A percentile compares a stretch with the other conserved stretches of the same genome.
These are phyloP conservation scores for Lepus americanus DNA, from an alignment of 2,113 vertebrate species.

Conservation along the genomic window DNA sequence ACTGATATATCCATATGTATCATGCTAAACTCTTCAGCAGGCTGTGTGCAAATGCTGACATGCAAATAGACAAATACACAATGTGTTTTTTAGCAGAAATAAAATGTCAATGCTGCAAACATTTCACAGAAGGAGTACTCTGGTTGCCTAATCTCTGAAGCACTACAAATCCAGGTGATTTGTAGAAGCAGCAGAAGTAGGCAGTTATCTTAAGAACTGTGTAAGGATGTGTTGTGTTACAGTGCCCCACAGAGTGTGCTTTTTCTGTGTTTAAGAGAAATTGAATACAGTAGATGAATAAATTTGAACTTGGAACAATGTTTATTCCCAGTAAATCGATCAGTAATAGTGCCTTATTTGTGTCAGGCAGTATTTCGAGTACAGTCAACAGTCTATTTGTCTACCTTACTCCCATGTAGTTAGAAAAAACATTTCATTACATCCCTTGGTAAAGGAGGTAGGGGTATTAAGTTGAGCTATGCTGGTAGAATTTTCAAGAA, in stretches of 20 bases:
- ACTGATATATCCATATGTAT: constrained; percentile 65
- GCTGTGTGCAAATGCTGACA: constrained; percentile 83
- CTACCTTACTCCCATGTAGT: neutral
- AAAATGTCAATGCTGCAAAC: constrained; percentile 67
- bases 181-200: neutral
- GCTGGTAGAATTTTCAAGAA: neutral
- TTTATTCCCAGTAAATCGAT: constrained; percentile 22
- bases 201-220: neutral
- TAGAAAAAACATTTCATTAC: neutral
- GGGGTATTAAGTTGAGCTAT: neutral
- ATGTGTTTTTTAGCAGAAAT: constrained; percentile 76
- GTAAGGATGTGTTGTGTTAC: neutral
- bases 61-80: constrained; percentile 84
- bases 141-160: constrained; percentile 62
- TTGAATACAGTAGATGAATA: constrained; percentile 66
- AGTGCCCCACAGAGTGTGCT: neutral
- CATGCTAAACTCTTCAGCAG: constrained; percentile 88
- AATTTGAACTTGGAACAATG: constrained; percentile 59
- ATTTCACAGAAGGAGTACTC: constrained; percentile 70
- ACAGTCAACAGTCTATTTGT: neutral
- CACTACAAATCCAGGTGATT: neutral
- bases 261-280: constrained; percentile 58
- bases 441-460: constrained; percentile 3
- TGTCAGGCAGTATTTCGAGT: neutral
- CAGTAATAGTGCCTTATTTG: neutral